phyloP scores from a whole-genome alignment of 1,140 invertebrate genomes.

The Hyposmocoma kahamanoa region DNA sequence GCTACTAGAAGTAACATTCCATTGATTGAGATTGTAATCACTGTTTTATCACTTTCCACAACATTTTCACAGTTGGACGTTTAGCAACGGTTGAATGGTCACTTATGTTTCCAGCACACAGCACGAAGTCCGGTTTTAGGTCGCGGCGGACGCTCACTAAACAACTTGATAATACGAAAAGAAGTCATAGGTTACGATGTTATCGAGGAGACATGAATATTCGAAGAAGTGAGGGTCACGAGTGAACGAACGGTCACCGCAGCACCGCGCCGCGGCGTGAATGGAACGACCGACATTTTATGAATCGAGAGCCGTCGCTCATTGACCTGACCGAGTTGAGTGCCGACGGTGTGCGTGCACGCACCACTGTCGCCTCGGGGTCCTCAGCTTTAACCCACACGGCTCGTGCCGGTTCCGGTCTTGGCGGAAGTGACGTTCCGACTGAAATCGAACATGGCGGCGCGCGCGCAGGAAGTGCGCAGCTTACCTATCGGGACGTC shows the following conservation, averaged over 20 bases:
- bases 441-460: conserved; percentile 66
- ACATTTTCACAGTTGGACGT: conserved; percentile 53
- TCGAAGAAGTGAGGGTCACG: conserved; percentile 70
- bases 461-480: conserved; percentile 70
- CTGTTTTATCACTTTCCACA: conserved; percentile 56
- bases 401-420: conserved; percentile 45
- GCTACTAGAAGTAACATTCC: conserved; percentile 50
- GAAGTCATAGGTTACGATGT: conserved; percentile 70
- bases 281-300: conserved; percentile 71
- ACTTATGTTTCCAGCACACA: conserved; percentile 53
- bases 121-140: conserved; percentile 49
- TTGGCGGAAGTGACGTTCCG: conserved; percentile 64
- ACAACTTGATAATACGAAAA: conserved; percentile 69
- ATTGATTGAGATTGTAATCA: conserved; percentile 50
- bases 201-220: conserved; percentile 72
- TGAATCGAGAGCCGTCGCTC: conserved; percentile 68
- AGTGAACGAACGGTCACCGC: conserved; percentile 64
- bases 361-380: conserved; percentile 32
- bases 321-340: conserved; percentile 59
- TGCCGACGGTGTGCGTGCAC: conserved; percentile 28
- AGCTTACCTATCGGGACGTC: conserved; percentile 70
- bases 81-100: conserved; percentile 39
- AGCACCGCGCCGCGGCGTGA: conserved; percentile 65
- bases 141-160: conserved; percentile 55
- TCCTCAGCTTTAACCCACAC: conserved; percentile 23